Conservation (phyloP, 2,797 vertebrate species). For the Dryobates pubescens region DNA sequence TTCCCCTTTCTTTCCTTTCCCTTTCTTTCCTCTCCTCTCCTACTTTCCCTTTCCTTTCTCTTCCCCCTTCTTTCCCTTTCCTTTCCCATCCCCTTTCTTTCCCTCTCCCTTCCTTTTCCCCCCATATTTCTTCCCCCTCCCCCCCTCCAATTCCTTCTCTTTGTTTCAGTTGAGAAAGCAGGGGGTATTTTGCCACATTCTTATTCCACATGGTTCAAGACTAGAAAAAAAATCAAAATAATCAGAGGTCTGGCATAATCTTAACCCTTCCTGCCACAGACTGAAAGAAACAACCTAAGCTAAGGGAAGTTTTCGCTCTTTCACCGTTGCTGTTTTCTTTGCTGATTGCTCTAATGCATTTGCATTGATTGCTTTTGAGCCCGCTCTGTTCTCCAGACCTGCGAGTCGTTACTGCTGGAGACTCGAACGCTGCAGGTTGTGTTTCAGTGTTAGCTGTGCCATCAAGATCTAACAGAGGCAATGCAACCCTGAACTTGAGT, state of each 20-base stretch:
- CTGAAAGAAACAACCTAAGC: background rate
- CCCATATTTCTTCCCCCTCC: too few relatives aligned
- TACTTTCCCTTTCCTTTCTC: too few relatives aligned
- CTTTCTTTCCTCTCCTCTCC: too few relatives aligned
- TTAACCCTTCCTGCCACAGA: background rate
- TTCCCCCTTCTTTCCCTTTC: too few relatives aligned
- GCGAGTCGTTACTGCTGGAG: background rate
- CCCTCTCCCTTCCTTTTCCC: too few relatives aligned
- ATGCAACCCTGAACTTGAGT: slow-evolving; percentile 44
- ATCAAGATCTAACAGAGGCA: background rate
- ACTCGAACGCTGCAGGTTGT: rapidly evolving
- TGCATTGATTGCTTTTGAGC: background rate
- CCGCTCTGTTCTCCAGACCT: background rate
- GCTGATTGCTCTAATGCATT: background rate
- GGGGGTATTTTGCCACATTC: background rate
- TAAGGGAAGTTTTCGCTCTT: background rate
- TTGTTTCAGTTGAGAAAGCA: background rate
- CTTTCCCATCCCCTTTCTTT: too few relatives aligned
- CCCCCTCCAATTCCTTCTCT: background rate
- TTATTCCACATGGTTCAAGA: background rate
- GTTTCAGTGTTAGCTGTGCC: background rate
- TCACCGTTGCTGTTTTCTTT: background rate
- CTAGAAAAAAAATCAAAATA: background rate
- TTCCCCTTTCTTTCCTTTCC: too few relatives aligned
- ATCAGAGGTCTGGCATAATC: background rate